These are phyloP conservation scores for Oryctolagus cuniculus DNA, from an alignment of 2,113 vertebrate genomes.

Conservation along the genomic window mOryCun1.1 NC_091435.1:19721001-19721500, in stretches of 20 bases:
- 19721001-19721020: too few relatives aligned
- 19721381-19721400: neutral
- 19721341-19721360: too few relatives aligned
- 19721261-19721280: neutral
- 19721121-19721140: conserved; percentile 6
- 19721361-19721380: neutral
- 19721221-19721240: neutral
- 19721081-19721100: neutral
- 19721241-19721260: neutral
- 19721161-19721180: neutral
- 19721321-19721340: too few relatives aligned
- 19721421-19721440: neutral
- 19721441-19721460: neutral
- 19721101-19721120: neutral
- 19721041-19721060: too few relatives aligned
- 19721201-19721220: neutral
- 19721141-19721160: neutral
- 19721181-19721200: neutral
- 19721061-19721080: too few relatives aligned
- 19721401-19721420: neutral
- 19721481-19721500: neutral
- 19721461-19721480: neutral
- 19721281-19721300: neutral
- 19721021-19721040: too few relatives aligned
- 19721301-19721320: too few relatives aligned